phyloP scores from a whole-genome alignment of 1,140 invertebrate species.

The Neodiprion pinetum region DNA sequence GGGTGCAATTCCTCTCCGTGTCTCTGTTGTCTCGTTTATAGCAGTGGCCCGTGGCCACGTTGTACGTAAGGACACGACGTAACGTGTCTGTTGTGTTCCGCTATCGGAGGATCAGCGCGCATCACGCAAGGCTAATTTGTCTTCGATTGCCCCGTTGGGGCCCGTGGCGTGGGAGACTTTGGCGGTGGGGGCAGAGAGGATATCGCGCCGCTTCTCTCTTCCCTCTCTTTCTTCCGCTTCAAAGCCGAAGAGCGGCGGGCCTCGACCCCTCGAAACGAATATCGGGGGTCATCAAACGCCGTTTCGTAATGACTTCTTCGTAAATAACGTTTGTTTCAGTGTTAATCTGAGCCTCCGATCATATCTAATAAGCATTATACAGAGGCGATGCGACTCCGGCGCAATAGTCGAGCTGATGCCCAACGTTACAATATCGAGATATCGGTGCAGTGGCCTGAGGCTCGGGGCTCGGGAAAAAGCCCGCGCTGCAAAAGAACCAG shows the following conservation, averaged over 20 bases:
- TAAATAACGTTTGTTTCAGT: constrained; percentile 63
- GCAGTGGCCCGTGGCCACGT: constrained; percentile 31
- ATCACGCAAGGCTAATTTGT: constrained; percentile 63
- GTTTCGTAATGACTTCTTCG: constrained; percentile 51
- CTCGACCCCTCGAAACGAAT: constrained; percentile 38
- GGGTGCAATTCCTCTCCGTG: constrained; percentile 43
- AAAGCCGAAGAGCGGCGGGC: constrained; percentile 31
- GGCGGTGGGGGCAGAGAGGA: background rate
- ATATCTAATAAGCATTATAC: constrained; percentile 56
- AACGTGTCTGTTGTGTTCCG: constrained; percentile 54
- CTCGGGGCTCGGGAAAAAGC: background rate
- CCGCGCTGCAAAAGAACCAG: constrained; percentile 18
- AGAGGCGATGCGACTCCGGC: constrained; percentile 42
- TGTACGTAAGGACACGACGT: constrained; percentile 28
- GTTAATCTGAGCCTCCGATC: constrained; percentile 57
- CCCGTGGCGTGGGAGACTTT: constrained; percentile 55
- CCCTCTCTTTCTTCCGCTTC: constrained; percentile 32
- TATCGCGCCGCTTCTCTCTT: constrained; percentile 21
- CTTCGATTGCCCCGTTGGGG: constrained; percentile 55
- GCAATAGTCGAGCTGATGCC: constrained; percentile 39
- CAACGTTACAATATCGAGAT: constrained; percentile 15
- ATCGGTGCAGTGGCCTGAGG: background rate
- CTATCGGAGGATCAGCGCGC: constrained; percentile 60
- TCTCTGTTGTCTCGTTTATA: constrained; percentile 25
- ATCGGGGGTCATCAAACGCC: constrained; percentile 54